Base-by-base conservation (phyloP, 2,113 vertebrate species). In the Erinaceus europaeus region DNA sequence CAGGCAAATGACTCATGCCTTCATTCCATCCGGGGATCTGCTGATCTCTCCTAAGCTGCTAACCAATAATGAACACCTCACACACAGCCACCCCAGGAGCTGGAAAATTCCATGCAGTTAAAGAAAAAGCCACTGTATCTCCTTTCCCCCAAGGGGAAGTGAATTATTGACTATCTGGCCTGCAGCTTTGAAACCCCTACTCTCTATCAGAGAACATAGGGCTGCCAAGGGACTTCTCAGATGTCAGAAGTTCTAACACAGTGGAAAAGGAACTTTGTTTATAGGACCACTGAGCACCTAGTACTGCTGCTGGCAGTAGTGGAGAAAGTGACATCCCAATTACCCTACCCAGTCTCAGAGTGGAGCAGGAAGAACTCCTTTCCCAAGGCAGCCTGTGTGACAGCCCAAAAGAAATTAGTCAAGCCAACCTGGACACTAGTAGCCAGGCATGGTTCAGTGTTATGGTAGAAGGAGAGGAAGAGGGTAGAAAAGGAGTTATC, bases 101-200 rank as follows among this genome's bases (percentile, higher is more conserved):
- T 87, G 90, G 92, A 91, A 91, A 88, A 64, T 91, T 92, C 89
- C 50, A 34, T 27, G n/a, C 15, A 11, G 53, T 36, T 62, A 46
- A 82, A 77, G n/a, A 74, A 65, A 52, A 55, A 86, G 69, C 34
- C 25, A 12, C n/a, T 0, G 13, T 76, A 77, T 89, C 92, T 73
- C 34, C 62, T 84, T 91, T n/a, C 88, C 71, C 77, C 34, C 61
- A 4, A 12, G 82, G 44, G 77, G 71, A 27, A 42, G 62, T 91
- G 88, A 92, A 62, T 91, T 76, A 86, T 71, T 91, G 67, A 92
- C 27, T 20, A 80, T 21, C 55, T 80, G 81, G 81, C 32, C 25
- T 27, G 32, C 12, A n/a, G 57, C 50, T 86, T 29, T 5, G 62
- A 88, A 72, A 59, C 38, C 52, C 48, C 3, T 48, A 29, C 29